Base-by-base conservation (phyloP, 2,113 vertebrate species). In the Halcyon senegalensis region DNA sequence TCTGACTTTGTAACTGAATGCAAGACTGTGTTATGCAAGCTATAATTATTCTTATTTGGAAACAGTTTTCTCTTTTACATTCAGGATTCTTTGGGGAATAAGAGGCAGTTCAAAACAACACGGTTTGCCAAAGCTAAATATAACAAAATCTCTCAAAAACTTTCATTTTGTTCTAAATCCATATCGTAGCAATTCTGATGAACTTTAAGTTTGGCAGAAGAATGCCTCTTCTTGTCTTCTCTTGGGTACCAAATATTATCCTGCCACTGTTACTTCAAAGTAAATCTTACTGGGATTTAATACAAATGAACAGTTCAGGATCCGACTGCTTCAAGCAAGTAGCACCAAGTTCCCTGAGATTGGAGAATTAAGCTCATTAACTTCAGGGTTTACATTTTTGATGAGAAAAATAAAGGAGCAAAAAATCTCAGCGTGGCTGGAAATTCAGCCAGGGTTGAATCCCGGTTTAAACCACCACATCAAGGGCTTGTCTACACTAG, bases 41-140 rank as follows among this genome's bases (percentile, higher is more conserved):
- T 84, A 50, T 91, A 95, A 97, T 95, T 93, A 94, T 89, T 95
- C 73, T 53, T 87, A 64, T 84, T 95, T 96, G 92, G 92, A 93
- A 95, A 97, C 46, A 89, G 90, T 92, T 89, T 93, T 96, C 90
- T 90, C 90, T 93, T 96, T 96, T 90, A 82, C 88, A 95, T 90
- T 68, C 77, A 75, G 35, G n/a, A 46, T 58, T 89, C 90, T 76
- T 69, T 73, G 50, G 90, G 95, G 90, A 96, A 76, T 87, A 72
- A 19, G 53, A 96, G 73, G 89, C 77, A 89, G 73, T 50, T 94
- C 76, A 89, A 95, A 96, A 91, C 90, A 95, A 37, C 24, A 33
- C 11, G 5, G 30, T 53, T 87, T 95, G 89, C 69, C 89, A 96
- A 87, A 69, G 37, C 33, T n/a, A 66, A 95, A 84, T 75, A 81